phyloP scores from a whole-genome alignment of 2,888 invertebrate genomes.

The Gisinianus flammeolus region DNA sequence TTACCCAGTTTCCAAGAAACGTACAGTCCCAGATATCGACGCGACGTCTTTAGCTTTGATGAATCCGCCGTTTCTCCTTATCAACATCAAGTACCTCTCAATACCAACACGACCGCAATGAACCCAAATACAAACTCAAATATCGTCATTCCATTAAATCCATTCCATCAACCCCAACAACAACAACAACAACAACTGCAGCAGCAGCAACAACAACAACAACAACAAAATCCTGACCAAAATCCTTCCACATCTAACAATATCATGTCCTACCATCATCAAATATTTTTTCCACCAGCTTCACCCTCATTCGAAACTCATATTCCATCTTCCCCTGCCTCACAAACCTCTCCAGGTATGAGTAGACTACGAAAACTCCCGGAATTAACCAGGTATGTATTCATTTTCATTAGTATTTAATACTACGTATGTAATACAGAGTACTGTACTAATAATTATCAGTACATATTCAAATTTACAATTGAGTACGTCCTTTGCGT shows the following conservation, averaged over 20 bases:
- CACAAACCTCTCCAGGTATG: constrained; percentile 2
- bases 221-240: constrained; percentile 49
- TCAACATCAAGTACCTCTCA: constrained; percentile 47
- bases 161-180: constrained; percentile 43
- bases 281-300: constrained; percentile 64
- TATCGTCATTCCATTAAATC: constrained; percentile 40
- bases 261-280: constrained; percentile 38
- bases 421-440: too few relatives aligned
- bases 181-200: constrained; percentile 26
- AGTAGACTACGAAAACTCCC: constrained; percentile 21
- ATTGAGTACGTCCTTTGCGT: too few relatives aligned
- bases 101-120: constrained; percentile 28
- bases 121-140: constrained; percentile 14
- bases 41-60: constrained; percentile 58
- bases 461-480: too few relatives aligned
- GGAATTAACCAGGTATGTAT: constrained; percentile 24
- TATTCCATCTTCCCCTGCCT: constrained; percentile 27
- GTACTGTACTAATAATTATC: too few relatives aligned
- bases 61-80: constrained; percentile 57
- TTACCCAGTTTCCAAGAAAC: constrained; percentile 73
- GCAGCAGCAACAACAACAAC: constrained; percentile 7
- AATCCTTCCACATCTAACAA: constrained; percentile 41
- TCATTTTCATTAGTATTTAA: neutral
- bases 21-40: constrained; percentile 74
- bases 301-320: constrained; percentile 45